Evolutionary conservation across 2,797 vertebrate species (phyloP).

Genomic region (Kryptolebias ocellatus): DNA sequence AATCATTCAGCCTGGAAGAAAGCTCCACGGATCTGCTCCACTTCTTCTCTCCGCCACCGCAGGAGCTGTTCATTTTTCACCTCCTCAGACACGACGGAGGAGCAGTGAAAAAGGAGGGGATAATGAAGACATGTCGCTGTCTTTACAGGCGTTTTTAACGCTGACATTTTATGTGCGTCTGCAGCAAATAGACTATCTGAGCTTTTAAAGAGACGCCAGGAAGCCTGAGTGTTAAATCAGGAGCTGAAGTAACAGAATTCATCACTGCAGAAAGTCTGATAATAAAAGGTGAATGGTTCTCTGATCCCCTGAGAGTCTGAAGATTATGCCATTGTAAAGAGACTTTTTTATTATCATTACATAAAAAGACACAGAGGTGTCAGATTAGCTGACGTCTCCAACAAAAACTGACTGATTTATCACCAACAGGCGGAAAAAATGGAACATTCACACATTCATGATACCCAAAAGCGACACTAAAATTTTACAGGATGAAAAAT

Average conservation of each 20-base stretch:
- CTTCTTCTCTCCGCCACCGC: too few relatives aligned
- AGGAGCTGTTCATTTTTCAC: too few relatives aligned
- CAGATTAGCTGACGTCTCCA: background rate
- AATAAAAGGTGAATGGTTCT: slow-evolving; percentile 64
- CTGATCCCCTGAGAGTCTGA: slow-evolving; percentile 47
- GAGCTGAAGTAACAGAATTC: slow-evolving; percentile 61
- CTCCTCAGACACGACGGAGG: background rate
- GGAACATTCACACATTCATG: background rate
- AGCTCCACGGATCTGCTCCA: slow-evolving; percentile 20
- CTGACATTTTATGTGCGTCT: slow-evolving; percentile 56
- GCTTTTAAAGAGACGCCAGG: slow-evolving; percentile 67
- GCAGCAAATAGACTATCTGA: slow-evolving; percentile 61
- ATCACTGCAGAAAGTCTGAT: slow-evolving; percentile 47
- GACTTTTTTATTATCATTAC: slow-evolving; percentile 43
- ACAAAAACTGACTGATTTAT: background rate
- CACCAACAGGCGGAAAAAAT: background rate
- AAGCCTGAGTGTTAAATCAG: slow-evolving; percentile 63
- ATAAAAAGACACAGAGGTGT: slow-evolving; percentile 19
- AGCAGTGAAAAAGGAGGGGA: slow-evolving; percentile 22
- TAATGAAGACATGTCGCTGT: slow-evolving; percentile 27
- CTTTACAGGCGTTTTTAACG: slow-evolving; percentile 8
- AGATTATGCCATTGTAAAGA: slow-evolving; percentile 51
- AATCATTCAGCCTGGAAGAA: slow-evolving; percentile 30
- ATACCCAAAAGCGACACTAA: too few relatives aligned
- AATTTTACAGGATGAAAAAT: too few relatives aligned